Conservation (phyloP, 2,113 vertebrate species). For the Carassius carassius region DNA sequence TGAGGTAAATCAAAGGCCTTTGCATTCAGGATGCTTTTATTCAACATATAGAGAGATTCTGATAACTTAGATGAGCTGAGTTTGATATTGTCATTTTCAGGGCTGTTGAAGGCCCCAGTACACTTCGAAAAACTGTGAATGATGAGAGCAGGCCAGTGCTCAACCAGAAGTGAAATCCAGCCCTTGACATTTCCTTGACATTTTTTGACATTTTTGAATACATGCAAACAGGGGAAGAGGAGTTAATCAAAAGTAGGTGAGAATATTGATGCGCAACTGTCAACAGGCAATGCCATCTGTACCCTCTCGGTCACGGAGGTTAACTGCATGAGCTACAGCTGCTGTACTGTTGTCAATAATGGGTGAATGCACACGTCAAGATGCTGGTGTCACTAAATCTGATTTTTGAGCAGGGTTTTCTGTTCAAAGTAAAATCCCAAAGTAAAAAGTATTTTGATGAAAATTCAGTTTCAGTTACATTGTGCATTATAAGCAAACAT, state of each 20-base stretch:
- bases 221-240: constrained; percentile 64
- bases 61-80: not conserved
- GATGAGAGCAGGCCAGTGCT: constrained; percentile 27
- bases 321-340: constrained; percentile 28
- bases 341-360: constrained; percentile 11
- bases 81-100: constrained; percentile 1
- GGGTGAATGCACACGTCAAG: constrained; percentile 5
- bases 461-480: too few relatives aligned
- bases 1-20: not conserved
- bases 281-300: constrained; percentile 71
- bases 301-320: constrained; percentile 45
- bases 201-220: constrained; percentile 77
- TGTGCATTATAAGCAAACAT: too few relatives aligned
- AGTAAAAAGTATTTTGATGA: too few relatives aligned
- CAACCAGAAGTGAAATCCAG: constrained; percentile 41
- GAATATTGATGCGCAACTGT: constrained; percentile 68
- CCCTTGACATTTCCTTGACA: constrained; percentile 78
- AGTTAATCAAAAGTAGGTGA: constrained; percentile 61
- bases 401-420: too few relatives aligned
- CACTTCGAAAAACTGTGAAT: constrained; percentile 14
- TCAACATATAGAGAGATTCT: not conserved
- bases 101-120: not conserved
- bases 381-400: too few relatives aligned
- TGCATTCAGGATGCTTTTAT: not conserved
- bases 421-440: too few relatives aligned